Percentiles rank a stretch among this genome's conserved stretches.
Evolutionary conservation across 2,888 invertebrate species (phyloP).

Genomic region (Ryuthela nishihirai): DNA sequence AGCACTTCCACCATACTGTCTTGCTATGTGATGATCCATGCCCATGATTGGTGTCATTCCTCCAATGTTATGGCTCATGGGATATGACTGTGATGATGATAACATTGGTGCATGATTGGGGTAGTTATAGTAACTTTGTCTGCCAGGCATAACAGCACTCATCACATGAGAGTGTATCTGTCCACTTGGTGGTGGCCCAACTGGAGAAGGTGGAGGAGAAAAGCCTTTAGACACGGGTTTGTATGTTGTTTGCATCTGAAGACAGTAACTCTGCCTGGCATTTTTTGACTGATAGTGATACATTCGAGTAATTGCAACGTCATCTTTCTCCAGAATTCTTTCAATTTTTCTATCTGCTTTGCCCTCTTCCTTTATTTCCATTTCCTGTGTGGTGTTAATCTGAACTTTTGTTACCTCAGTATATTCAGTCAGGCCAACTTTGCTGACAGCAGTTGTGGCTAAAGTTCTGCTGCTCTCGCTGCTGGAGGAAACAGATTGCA

Average conservation of each 20-base stretch:
- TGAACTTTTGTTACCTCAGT: slow-evolving; percentile 41
- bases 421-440: slow-evolving; percentile 31
- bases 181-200: slow-evolving; percentile 1
- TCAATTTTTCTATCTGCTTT: slow-evolving; percentile 36
- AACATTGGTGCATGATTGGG: slow-evolving; percentile 8
- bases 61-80: slow-evolving; percentile 14
- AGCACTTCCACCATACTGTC: slow-evolving; percentile 33
- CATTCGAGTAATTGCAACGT: slow-evolving; percentile 40
- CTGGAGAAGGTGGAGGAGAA: slow-evolving; percentile 7
- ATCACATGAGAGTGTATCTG: slow-evolving; percentile 11
- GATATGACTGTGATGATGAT: slow-evolving; percentile 19
- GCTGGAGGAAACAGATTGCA: not conserved
- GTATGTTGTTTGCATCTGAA: slow-evolving; percentile 40
- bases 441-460: slow-evolving; percentile 11
- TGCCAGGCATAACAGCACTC: slow-evolving; percentile 10
- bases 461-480: not conserved
- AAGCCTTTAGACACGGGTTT: slow-evolving; percentile 17
- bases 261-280: slow-evolving; percentile 37
- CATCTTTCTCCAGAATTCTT: slow-evolving; percentile 32
- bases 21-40: slow-evolving; percentile 18
- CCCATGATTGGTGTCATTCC: slow-evolving; percentile 14
- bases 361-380: slow-evolving; percentile 31
- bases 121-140: slow-evolving; percentile 18
- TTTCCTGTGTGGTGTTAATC: slow-evolving; percentile 38
- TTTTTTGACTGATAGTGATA: slow-evolving; percentile 37